These are phyloP conservation scores for Thamnophis elegans DNA, from an alignment of 2,797 vertebrate genomes.

Conservation along the genomic window DNA sequence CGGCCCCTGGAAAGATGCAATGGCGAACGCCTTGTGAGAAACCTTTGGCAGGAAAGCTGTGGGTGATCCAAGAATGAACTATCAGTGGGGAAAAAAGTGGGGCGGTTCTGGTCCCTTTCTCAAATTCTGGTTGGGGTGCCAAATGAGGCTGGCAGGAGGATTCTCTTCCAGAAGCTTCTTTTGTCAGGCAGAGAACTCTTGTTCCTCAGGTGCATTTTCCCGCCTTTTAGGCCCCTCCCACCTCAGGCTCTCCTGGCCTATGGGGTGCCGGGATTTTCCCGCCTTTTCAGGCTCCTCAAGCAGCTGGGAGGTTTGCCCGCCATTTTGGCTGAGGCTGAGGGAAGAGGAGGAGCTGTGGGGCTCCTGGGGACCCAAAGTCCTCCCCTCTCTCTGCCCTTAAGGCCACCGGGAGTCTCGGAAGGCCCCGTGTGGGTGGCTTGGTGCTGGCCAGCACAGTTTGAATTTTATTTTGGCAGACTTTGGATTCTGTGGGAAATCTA, in stretches of 20 bases:
- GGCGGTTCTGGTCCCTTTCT: not conserved
- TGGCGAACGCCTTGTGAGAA: not conserved
- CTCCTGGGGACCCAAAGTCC: not conserved
- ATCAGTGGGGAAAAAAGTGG: not conserved
- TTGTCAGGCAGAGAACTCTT: fast-evolving
- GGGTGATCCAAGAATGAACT: not conserved
- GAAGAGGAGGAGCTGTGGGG: not conserved
- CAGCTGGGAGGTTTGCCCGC: not conserved
- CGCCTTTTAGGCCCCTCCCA: not conserved
- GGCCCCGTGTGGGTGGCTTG: not conserved
- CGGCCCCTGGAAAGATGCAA: not conserved
- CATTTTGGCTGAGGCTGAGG: not conserved
- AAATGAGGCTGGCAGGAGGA: not conserved
- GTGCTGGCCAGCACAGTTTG: not conserved
- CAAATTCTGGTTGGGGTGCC: not conserved
- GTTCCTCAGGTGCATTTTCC: not conserved
- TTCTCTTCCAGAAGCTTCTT: not conserved
- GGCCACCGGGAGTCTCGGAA: not conserved
- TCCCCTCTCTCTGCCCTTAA: not conserved
- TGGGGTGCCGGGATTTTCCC: not conserved
- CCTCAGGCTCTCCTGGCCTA: not conserved
- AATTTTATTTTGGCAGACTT: not conserved
- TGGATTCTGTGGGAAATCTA: too few species aligned
- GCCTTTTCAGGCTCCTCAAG: not conserved
- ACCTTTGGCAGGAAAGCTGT: not conserved